Evolutionary conservation across 2,113 vertebrate genomes (phyloP), one percentile per base, ranked within the genome.

Genomic region (Serilophus lunatus): DNA sequence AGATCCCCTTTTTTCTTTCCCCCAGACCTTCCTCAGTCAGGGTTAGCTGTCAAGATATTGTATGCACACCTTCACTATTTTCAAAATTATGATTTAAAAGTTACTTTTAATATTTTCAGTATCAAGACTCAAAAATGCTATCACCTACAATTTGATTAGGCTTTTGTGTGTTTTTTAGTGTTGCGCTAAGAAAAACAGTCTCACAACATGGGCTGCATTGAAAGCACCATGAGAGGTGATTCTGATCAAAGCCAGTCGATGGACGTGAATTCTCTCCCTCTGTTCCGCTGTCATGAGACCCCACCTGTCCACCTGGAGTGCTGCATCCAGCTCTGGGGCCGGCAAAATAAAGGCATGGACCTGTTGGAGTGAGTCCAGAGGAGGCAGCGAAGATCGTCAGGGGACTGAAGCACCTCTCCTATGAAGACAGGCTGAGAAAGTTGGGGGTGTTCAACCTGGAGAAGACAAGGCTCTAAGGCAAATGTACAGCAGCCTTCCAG

Each of bases 1-100:
- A 29, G 28, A 49, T 3, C 18, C 18, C 24, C 1, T n/a, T 59
- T 45, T 47, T 54, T 42, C n/a, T 31, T 78, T 2, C 17, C 12
- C 53, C 4, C 28, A 72, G n/a, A 19, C 18, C 18, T 3, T 36
- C 15, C 42, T 79, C 45, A 64, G 13, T 17, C 45, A 42, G 44
- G n/a, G 44, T 60, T 25, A 53, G 8, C 33, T 82, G 31, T 35
- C 26, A 19, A 36, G 35, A 9, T 51, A 28, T 64, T 78, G n/a
- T 4, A 7, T 1, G 0, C 12, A 47, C 25, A 36, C 35, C 25
- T n/a, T 35, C 75, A 25, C 20, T 75, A 1, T 42, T 74, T 45
- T 44, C 13, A 53, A 65, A 59, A 24, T 28, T 7, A 33, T 40
- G 11, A 47, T 56, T 64, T 94, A 51, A 65, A 87, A 44, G 26